Base-by-base conservation (phyloP, 2,888 invertebrate species). In the Lobophora halterata region DNA sequence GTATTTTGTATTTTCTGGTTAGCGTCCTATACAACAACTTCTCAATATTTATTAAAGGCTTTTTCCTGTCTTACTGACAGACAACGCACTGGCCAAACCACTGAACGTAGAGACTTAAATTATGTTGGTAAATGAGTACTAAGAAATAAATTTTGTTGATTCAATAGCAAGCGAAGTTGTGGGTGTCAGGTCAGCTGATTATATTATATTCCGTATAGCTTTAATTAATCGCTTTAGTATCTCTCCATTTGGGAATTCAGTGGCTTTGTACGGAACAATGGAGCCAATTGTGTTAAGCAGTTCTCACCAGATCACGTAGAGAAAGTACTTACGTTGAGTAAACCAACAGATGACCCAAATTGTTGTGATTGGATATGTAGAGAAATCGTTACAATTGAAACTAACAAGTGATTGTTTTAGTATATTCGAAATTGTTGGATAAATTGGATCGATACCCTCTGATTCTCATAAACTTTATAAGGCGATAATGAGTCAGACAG, bases 261-360 rank as follows among this genome's bases (percentile, higher is more conserved):
- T 7, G 5, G 5, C 10, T 21, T 8, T 27, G 20, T 17, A 9
- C 16, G 1, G 8, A 23, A 16, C 30, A 26, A 31, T 26, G 20
- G n/a, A 20, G 7, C 9, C 5, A 19, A 36, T 28, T 18, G 11
- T 37, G 14, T 27, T 18, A 3, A 25, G 13, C 28, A 32, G 21
- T 25, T 38, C 32, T 40, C 19, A 52, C 45, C 54, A 55, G 62
- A 49, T 60, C 40, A 43, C 54, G 43, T 38, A 56, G 68, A 68
- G 71, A 74, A 75, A 77, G 75, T 71, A 46, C 20, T 33, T 11
- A n/a, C 24, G 63, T 67, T 68, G 64, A 68, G 67, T 73, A 66
- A 71, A 72, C 66, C 53, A 58, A 45, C 58, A 57, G 55, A 56
- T 65, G 65, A 16, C 69, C 70, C 58, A 65, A 77, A 76, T 74